phyloP scores from a whole-genome alignment of 2,888 invertebrate genomes.

The Drosophila helvetica region DNA sequence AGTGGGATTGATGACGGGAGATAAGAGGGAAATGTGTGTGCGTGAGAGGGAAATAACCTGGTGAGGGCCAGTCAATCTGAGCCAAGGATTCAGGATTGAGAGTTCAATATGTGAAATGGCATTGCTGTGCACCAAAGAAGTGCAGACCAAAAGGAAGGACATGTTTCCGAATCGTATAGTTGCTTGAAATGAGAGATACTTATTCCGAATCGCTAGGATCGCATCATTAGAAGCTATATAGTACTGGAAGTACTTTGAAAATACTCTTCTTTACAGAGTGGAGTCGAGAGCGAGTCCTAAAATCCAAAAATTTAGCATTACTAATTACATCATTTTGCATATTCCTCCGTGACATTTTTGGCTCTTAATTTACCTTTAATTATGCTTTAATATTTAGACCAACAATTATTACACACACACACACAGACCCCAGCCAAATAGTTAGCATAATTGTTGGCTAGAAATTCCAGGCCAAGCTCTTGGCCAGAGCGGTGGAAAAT shows the following conservation, averaged over 20 bases:
- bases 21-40: not conserved
- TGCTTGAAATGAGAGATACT: too few species aligned
- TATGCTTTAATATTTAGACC: conserved; percentile 65
- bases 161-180: not conserved
- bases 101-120: not conserved
- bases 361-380: conserved; percentile 60
- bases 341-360: conserved; percentile 1
- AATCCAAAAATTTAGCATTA: not conserved
- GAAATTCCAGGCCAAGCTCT: conserved; percentile 42
- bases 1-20: conserved; percentile 2
- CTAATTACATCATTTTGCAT: conserved; percentile 11
- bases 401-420: conserved; percentile 44
- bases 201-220: too few species aligned
- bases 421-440: conserved; percentile 19
- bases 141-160: not conserved
- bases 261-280: too few species aligned
- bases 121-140: not conserved
- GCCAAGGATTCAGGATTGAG: not conserved
- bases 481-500: conserved; percentile 8
- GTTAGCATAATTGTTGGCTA: conserved; percentile 69
- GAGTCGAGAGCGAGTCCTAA: too few species aligned
- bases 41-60: not conserved
- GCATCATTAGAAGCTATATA: too few species aligned
- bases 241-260: too few species aligned
- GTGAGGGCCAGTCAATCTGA: not conserved